Conservation (phyloP, 2,113 vertebrate genomes). For the Catharus fuscescens region DNA sequence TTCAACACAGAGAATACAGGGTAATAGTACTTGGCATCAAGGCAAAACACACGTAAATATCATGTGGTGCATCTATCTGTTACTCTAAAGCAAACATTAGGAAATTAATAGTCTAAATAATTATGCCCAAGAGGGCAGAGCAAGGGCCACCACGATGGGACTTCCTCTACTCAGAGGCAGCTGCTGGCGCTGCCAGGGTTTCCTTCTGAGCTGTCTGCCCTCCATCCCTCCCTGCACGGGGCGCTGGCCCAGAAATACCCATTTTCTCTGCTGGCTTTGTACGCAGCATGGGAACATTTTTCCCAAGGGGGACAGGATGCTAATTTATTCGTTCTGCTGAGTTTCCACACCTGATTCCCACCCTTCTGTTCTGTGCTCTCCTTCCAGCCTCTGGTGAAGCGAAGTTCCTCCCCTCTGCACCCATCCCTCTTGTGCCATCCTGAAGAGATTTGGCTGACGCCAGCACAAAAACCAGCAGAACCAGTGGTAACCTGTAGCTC, state of each 20-base stretch:
- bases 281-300: neutral
- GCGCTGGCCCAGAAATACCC: neutral
- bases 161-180: neutral
- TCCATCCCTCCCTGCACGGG: rapidly evolving
- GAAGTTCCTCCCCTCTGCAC: neutral
- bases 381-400: neutral
- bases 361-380: neutral
- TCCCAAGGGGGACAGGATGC: neutral
- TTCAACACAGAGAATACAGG: neutral
- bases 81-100: constrained; percentile 16
- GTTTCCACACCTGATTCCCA: neutral
- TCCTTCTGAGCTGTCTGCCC: neutral
- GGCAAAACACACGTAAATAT: no score
- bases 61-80: neutral
- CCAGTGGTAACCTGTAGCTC: neutral
- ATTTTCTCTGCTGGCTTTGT: neutral
- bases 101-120: constrained; percentile 11
- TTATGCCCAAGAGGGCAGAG: neutral
- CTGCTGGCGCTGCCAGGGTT: rapidly evolving
- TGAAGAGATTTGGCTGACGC: neutral
- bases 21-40: neutral
- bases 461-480: neutral
- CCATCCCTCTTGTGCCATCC: neutral
- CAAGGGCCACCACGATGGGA: rapidly evolving
- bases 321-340: neutral